Percentiles rank a stretch among this genome's conserved stretches.
Conservation (phyloP, 2,797 vertebrate species). For the Valencia hispanica region DNA sequence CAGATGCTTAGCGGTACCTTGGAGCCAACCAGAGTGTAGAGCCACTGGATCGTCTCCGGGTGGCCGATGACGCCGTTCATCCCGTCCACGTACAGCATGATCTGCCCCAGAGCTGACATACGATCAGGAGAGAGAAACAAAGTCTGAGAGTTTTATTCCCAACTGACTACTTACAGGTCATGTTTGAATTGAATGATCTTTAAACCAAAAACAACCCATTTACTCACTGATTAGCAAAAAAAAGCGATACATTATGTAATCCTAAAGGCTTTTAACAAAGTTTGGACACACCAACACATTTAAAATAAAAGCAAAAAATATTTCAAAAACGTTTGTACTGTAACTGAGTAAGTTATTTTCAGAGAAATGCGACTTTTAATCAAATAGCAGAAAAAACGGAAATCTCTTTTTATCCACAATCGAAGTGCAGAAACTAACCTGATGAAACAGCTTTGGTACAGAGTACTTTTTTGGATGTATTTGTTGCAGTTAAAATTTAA, state of each 20-base stretch:
- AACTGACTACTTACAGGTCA: background rate
- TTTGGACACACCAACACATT: background rate
- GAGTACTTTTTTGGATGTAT: too few species aligned
- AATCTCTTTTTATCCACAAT: too few species aligned
- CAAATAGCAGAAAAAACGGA: too few species aligned
- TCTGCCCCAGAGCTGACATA: slow-evolving; percentile 90
- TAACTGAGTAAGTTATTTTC: background rate
- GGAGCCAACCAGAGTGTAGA: slow-evolving; percentile 92
- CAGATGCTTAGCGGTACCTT: slow-evolving; percentile 82
- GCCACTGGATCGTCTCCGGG: slow-evolving; percentile 92
- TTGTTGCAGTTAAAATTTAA: too few species aligned
- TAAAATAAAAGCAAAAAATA: background rate
- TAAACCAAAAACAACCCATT: background rate
- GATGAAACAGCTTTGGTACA: too few species aligned
- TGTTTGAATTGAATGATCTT: background rate
- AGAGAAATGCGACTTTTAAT: too few species aligned
- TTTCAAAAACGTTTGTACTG: background rate
- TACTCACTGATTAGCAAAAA: background rate
- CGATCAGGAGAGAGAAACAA: slow-evolving; percentile 7
- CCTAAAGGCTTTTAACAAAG: background rate
- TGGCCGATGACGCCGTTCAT: slow-evolving; percentile 97
- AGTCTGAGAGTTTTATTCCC: background rate
- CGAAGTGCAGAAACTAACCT: too few species aligned
- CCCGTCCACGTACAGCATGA: slow-evolving; percentile 97
- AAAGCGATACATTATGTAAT: background rate